Base-by-base conservation (phyloP, 2,888 invertebrate species). In the Drosophila mimetica region DNA sequence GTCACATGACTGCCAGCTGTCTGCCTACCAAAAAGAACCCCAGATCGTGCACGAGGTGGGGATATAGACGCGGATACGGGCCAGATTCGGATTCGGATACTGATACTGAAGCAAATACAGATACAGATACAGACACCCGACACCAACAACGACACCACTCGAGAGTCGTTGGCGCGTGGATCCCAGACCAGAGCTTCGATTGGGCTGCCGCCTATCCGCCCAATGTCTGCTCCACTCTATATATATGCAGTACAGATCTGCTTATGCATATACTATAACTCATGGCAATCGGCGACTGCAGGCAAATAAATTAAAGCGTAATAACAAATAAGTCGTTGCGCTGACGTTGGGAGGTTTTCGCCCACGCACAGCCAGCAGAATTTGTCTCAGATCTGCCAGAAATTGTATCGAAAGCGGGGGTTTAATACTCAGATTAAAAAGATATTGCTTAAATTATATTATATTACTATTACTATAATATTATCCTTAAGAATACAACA, bases 241-340 rank as follows among this genome's bases (percentile, higher is more conserved):
- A 20, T 44, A 44, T 52, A 57, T 47, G 50, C 28, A 47, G 11
- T 28, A 20, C 59, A 60, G 60, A 61, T 60, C 60, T 61, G 69
- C 54, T 53, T 54, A 46, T 53, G 61, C 54, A 54, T 37, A 48
- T 64, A 64, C 80, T 65, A 83, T 85, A 86, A 88, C 89, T 88
- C 89, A 89, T 79, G 78, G 82, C 80, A 89, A 64, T 59, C 69
- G 65, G 72, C 67, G 61, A 78, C 81, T 72, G 74, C 87, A 63
- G 73, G 70, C 75, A 89, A 88, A 89, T 88, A 89, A 88, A 89
- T 89, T 88, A 88, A 87, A 86, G 78, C 77, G 80, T 79, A 84
- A 89, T 89, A 87, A 88, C 88, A 89, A 89, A 87, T 89, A 86
- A 89, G 88, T 78, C 88, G 80, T 72, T 79, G 74, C 30, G 59